These are phyloP conservation scores for Ophion ellenae DNA, from an alignment of 2,888 invertebrate genomes.

Conservation along the genomic window DNA sequence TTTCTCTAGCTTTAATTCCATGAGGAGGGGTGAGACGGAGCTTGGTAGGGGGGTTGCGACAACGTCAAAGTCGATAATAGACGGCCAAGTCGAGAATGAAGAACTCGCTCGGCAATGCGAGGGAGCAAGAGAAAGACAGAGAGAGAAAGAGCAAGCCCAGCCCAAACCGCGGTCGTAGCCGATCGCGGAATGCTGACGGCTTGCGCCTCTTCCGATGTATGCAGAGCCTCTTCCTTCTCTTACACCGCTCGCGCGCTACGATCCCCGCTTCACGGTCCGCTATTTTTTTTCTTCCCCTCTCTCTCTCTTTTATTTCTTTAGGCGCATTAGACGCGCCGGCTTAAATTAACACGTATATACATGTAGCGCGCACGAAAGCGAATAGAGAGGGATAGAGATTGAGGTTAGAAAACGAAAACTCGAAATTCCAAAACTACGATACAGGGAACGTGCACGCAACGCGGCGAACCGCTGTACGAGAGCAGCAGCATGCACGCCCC, in stretches of 20 bases:
- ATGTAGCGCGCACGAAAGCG: not conserved
- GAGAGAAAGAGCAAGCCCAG: conserved; percentile 41
- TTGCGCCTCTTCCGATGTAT: conserved; percentile 52
- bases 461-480: conserved; percentile 30
- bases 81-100: conserved; percentile 38
- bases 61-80: conserved; percentile 19
- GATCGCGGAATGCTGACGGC: conserved; percentile 59
- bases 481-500: conserved; percentile 55
- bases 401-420: conserved; percentile 55
- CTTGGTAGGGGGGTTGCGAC: not conserved
- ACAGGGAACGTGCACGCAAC: conserved; percentile 22
- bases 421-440: conserved; percentile 60
- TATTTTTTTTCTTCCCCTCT: not conserved
- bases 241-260: not conserved
- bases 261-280: not conserved
- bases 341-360: too few species aligned
- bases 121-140: conserved; percentile 11
- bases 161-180: conserved; percentile 61
- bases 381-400: conserved; percentile 18
- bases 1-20: not conserved
- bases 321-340: not conserved
- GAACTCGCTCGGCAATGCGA: conserved; percentile 26
- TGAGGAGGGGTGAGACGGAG: not conserved
- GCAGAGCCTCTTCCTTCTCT: conserved; percentile 41
- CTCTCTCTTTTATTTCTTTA: not conserved